A percentile compares a stretch with the other conserved stretches of the same genome.
phyloP scores from a whole-genome alignment of 2,113 vertebrate species.

The Trematomus loennbergii region DNA sequence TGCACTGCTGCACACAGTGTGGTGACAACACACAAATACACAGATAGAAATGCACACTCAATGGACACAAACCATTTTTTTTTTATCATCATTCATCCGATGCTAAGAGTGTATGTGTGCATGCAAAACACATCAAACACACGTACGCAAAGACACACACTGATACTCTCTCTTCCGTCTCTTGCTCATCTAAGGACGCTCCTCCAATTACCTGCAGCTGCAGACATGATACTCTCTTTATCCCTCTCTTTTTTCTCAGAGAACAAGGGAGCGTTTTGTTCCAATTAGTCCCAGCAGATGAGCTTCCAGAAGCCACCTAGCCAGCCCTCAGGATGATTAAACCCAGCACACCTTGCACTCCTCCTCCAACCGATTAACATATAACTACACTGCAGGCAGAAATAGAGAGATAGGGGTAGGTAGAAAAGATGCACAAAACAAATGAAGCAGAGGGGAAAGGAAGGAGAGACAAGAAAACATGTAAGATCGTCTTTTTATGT shows the following conservation, averaged over 20 bases:
- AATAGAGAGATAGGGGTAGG: slow-evolving; percentile 16
- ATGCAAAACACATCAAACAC: slow-evolving; percentile 3
- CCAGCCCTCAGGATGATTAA: slow-evolving; percentile 68
- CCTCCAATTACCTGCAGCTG: slow-evolving; percentile 59
- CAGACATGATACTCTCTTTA: slow-evolving; percentile 56
- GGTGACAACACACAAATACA: not conserved
- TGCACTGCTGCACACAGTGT: slow-evolving; percentile 3
- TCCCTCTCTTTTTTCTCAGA: slow-evolving; percentile 16
- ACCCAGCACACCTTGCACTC: slow-evolving; percentile 63
- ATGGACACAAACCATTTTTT: not conserved
- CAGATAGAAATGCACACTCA: not conserved
- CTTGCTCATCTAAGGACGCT: not conserved
- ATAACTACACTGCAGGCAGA: slow-evolving; percentile 57
- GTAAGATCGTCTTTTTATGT: not conserved
- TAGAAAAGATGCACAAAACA: slow-evolving; percentile 11
- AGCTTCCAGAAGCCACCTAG: slow-evolving; percentile 63
- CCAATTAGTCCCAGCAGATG: slow-evolving; percentile 77
- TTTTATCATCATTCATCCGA: not conserved
- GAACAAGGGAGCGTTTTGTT: slow-evolving; percentile 78
- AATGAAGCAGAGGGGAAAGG: not conserved
- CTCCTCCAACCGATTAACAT: slow-evolving; percentile 61
- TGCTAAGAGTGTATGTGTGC: not conserved
- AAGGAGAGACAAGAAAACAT: not conserved
- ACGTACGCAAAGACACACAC: not conserved
- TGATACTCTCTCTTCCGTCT: not conserved